These are phyloP conservation scores for Cyphomyrmex costatus DNA, from an alignment of 1,140 invertebrate species.

Conservation along the genomic window DNA sequence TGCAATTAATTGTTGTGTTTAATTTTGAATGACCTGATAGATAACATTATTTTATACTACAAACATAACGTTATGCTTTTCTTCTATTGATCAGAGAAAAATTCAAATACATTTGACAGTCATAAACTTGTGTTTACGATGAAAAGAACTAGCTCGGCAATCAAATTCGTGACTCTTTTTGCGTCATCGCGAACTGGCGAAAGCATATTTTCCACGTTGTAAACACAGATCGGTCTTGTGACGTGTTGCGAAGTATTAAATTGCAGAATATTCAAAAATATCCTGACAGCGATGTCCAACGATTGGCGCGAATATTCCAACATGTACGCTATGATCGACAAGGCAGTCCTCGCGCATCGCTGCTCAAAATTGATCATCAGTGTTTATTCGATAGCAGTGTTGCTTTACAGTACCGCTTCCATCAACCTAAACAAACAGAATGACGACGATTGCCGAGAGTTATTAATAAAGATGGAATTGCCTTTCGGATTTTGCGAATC, in stretches of 20 bases:
- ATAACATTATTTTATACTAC: background rate
- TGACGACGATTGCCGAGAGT: background rate
- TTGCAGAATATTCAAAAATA: constrained; percentile 55
- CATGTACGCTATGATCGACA: constrained; percentile 39
- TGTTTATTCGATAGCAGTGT: constrained; percentile 44
- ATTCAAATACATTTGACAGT: background rate
- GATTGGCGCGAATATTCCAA: constrained; percentile 53
- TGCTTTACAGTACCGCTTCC: constrained; percentile 33
- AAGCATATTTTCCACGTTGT: constrained; percentile 12
- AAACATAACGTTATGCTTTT: background rate
- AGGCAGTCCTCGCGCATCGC: constrained; percentile 38
- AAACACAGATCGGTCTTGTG: constrained; percentile 5
- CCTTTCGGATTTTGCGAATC: constrained; percentile 48
- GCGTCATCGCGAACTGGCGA: background rate
- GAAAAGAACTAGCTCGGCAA: background rate
- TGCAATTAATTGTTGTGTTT: background rate
- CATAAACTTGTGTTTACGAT: background rate
- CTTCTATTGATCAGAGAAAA: background rate
- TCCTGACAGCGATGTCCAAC: constrained; percentile 45
- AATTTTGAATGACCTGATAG: background rate
- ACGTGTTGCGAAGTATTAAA: constrained; percentile 3
- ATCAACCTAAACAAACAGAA: constrained; percentile 1
- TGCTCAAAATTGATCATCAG: constrained; percentile 61
- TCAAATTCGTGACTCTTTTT: background rate
- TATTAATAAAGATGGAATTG: constrained; percentile 67